These are phyloP conservation scores for Pipistrellus pygmaeus DNA, from an alignment of 2,797 vertebrate species.

Conservation along the genomic window DNA sequence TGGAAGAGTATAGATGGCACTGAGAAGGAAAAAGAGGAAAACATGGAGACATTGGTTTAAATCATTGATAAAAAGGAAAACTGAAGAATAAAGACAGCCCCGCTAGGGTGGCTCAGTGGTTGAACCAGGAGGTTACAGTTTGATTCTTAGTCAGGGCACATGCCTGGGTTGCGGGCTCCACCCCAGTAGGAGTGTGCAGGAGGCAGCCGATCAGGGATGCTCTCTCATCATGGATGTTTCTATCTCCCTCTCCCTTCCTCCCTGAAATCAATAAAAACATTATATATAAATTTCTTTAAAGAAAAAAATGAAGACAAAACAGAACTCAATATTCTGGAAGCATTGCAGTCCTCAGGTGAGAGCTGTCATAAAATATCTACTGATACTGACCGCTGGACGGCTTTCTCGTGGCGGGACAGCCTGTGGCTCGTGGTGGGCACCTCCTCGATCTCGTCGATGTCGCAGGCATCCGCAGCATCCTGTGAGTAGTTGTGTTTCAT, in stretches of 20 bases:
- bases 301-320: constrained; percentile 49
- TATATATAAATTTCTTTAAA: no score
- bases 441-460: constrained; percentile 98
- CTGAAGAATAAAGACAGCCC: constrained; percentile 21
- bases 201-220: no score
- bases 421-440: constrained; percentile 99
- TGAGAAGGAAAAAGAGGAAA: constrained; percentile 59
- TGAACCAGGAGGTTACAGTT: no score
- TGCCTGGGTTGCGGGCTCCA: no score
- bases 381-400: constrained; percentile 99
- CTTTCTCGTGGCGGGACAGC: constrained; percentile 98
- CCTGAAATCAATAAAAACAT: no score
- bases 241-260: no score
- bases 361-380: constrained; percentile 94
- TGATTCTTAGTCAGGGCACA: no score
- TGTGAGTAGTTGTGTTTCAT: constrained; percentile 99
- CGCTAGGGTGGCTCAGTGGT: no score
- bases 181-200: no score
- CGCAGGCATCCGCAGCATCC: constrained; percentile 94
- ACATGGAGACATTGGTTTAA: constrained; percentile 67
- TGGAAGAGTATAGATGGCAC: neutral
- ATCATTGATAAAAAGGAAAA: constrained; percentile 75
- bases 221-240: no score
- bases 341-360: constrained; percentile 86
- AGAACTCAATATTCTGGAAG: constrained; percentile 78